Evolutionary conservation across 1,140 invertebrate species (phyloP).

Genomic region (Nixonia krombeini): DNA sequence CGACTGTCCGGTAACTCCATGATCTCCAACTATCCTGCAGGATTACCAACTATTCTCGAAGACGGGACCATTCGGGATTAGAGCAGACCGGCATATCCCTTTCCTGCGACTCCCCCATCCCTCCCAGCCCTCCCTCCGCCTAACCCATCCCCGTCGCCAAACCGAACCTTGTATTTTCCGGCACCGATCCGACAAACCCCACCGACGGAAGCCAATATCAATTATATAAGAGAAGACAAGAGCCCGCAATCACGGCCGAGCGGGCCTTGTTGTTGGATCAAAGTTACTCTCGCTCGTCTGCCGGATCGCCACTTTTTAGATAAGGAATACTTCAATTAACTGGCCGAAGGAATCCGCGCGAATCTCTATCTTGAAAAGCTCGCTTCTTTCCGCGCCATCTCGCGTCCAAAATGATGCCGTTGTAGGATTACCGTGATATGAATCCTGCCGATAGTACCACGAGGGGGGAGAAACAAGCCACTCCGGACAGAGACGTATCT

Average conservation of each 20-base stretch:
- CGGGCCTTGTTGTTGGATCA: constrained; percentile 70
- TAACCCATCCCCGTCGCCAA: no score
- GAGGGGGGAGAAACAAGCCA: neutral
- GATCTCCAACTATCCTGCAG: constrained; percentile 71
- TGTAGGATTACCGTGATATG: constrained; percentile 36
- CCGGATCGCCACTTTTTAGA: constrained; percentile 69
- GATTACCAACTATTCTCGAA: constrained; percentile 73
- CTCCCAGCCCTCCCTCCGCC: constrained; percentile 7
- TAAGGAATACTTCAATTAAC: constrained; percentile 71
- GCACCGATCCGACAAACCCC: constrained; percentile 12
- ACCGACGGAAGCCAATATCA: constrained; percentile 68
- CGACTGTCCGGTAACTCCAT: constrained; percentile 66
- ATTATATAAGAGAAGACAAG: constrained; percentile 73
- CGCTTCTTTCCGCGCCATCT: constrained; percentile 4
- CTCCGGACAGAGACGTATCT: neutral
- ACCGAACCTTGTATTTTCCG: constrained; percentile 34
- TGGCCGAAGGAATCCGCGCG: constrained; percentile 29
- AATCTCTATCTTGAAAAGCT: constrained; percentile 7
- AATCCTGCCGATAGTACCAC: neutral
- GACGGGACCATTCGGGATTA: constrained; percentile 70
- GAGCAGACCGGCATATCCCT: constrained; percentile 43
- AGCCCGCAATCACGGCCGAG: constrained; percentile 63
- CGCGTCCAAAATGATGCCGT: constrained; percentile 32
- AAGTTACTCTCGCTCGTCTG: constrained; percentile 52
- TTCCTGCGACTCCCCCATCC: constrained; percentile 12